Conservation (phyloP, 2,888 invertebrate species). For the Tolmerus cingulatus region DNA sequence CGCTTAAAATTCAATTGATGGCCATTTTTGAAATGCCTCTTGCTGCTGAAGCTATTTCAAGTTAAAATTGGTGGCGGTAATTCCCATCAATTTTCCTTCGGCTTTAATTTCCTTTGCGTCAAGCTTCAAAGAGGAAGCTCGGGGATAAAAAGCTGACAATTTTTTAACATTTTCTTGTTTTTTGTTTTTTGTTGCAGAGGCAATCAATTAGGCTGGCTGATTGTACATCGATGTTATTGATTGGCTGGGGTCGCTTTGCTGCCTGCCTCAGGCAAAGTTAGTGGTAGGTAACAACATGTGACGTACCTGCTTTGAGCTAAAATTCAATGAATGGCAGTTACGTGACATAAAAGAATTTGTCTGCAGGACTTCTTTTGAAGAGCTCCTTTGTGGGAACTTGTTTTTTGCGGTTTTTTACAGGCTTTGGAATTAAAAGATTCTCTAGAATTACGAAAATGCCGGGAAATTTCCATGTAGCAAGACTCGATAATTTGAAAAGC, state of each 20-base stretch:
- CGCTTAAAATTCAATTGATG: background rate
- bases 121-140: background rate
- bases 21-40: background rate
- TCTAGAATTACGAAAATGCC: background rate
- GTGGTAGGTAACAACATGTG: constrained; percentile 8
- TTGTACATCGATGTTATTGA: constrained; percentile 23
- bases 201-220: constrained; percentile 26
- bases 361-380: constrained; percentile 8
- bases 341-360: constrained; percentile 25
- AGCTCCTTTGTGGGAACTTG: background rate
- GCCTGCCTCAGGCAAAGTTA: background rate
- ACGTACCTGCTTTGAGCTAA: constrained; percentile 1
- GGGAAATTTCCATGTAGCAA: background rate
- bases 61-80: background rate
- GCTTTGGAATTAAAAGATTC: background rate
- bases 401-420: background rate
- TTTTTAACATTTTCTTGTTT: background rate
- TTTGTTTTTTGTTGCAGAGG: constrained; percentile 9
- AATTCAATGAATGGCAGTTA: background rate
- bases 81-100: background rate
- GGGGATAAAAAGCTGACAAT: background rate
- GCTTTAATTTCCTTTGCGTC: background rate
- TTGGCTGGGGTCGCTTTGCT: background rate
- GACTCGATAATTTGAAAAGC: background rate
- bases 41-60: background rate